A percentile compares a stretch with the other conserved stretches of the same genome.
Evolutionary conservation across 1,140 invertebrate species (phyloP).

Genomic region (Drosophila yakuba): DNA sequence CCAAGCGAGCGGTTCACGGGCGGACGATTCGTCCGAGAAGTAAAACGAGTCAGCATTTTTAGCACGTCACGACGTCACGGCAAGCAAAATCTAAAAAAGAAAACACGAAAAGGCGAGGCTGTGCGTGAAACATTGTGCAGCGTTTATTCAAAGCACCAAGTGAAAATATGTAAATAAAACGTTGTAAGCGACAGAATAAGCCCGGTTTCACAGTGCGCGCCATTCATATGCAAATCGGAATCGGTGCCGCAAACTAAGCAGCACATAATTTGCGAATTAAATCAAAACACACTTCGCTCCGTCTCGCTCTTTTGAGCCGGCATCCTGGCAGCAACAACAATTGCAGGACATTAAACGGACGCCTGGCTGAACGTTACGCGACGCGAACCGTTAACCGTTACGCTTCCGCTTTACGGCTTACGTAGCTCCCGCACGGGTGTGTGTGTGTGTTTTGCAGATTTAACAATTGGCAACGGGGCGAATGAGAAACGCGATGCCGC

Average conservation of each 20-base stretch:
- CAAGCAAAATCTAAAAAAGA: conserved; percentile 37
- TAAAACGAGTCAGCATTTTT: conserved; percentile 1
- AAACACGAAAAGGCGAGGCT: conserved; percentile 27
- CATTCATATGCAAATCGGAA: conserved; percentile 58
- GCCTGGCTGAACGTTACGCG: conserved; percentile 51
- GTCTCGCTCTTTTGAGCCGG: conserved; percentile 19
- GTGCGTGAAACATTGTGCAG: conserved; percentile 28
- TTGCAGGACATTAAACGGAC: conserved; percentile 45
- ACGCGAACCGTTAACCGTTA: conserved; percentile 67
- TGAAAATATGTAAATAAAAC: conserved; percentile 40
- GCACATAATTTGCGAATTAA: conserved; percentile 75
- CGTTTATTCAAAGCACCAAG: neutral
- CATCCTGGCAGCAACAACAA: conserved; percentile 26
- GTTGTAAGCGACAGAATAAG: conserved; percentile 29
- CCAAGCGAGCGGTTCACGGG: conserved; percentile 57
- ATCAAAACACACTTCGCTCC: conserved; percentile 59
- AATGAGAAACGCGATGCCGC: conserved; percentile 62
- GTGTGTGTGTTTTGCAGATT: conserved; percentile 17
- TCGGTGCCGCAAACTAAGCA: conserved; percentile 19
- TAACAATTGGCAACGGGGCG: conserved; percentile 68
- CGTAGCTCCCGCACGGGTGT: conserved; percentile 16
- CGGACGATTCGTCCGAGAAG: conserved; percentile 27
- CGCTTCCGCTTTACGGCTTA: conserved; percentile 50
- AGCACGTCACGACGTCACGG: conserved; percentile 13
- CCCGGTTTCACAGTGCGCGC: conserved; percentile 51